Conservation (phyloP, 2,797 vertebrate species). For the Cirrhinus mrigala region DNA sequence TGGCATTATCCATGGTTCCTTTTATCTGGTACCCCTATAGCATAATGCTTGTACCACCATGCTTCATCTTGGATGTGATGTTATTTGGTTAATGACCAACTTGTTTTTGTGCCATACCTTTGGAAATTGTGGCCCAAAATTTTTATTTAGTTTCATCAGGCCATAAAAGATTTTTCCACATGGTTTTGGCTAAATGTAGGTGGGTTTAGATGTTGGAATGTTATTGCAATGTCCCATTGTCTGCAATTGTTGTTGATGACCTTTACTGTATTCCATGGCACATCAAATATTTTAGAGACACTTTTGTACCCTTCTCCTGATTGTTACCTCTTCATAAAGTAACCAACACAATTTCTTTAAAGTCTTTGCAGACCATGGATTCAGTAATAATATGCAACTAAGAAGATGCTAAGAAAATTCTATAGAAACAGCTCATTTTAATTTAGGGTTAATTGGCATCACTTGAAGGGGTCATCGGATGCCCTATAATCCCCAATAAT, state of each 20-base stretch:
- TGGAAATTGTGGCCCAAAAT: background rate
- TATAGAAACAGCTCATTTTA: background rate
- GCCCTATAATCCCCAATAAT: too few relatives aligned
- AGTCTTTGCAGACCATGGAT: background rate
- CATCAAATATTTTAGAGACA: background rate
- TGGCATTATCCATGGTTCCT: background rate
- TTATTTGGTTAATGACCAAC: background rate
- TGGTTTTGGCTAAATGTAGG: background rate
- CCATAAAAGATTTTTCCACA: background rate
- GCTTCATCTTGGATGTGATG: background rate
- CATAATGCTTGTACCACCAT: background rate
- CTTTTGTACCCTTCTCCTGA: background rate
- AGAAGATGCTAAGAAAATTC: background rate
- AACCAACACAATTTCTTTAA: background rate
- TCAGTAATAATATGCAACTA: background rate
- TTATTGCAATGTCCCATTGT: background rate
- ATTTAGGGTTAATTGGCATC: background rate
- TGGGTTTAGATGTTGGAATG: background rate
- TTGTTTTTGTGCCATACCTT: background rate
- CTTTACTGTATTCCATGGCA: background rate
- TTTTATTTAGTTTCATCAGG: background rate
- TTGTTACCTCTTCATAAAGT: background rate
- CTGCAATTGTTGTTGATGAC: background rate
- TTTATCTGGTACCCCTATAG: background rate
- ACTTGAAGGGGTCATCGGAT: background rate